Evolutionary conservation across 2,888 invertebrate genomes (phyloP).

Genomic region (Caenorhabditis afra): DNA sequence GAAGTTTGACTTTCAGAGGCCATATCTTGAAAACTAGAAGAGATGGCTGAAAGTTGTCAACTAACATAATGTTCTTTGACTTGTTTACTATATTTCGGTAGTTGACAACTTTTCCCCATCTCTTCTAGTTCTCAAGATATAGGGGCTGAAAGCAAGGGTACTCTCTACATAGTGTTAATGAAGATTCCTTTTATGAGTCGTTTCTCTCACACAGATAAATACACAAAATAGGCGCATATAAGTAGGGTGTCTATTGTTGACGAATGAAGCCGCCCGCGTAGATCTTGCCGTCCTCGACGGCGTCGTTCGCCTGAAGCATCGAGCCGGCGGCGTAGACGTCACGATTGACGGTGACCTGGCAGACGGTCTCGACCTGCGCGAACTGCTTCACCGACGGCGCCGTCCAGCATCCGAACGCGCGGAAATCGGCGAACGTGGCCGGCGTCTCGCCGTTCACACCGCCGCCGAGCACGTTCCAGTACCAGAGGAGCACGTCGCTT

Average conservation of each 20-base stretch:
- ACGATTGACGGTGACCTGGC: conserved; percentile 62
- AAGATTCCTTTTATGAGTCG: neutral
- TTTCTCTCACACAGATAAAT: conserved; percentile 1
- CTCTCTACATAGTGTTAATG: too few species aligned
- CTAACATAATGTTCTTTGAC: too few species aligned
- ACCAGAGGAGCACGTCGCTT: conserved; percentile 63
- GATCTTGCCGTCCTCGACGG: conserved; percentile 29
- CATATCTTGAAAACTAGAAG: too few species aligned
- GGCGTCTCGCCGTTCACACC: conserved; percentile 66
- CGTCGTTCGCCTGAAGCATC: conserved; percentile 37
- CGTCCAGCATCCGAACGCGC: conserved; percentile 67
- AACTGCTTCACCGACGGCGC: conserved; percentile 67
- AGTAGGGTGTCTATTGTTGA: conserved; percentile 26
- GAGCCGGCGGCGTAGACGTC: conserved; percentile 54
- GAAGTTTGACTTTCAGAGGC: too few species aligned
- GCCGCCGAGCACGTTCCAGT: conserved; percentile 67
- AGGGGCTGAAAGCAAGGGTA: too few species aligned
- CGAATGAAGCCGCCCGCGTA: conserved; percentile 32
- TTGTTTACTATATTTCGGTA: too few species aligned
- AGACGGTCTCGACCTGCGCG: conserved; percentile 67
- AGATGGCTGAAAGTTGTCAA: too few species aligned
- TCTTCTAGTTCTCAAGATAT: too few species aligned
- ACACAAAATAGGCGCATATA: conserved; percentile 25
- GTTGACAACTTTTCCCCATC: too few species aligned
- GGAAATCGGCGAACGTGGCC: conserved; percentile 67